Base-by-base conservation (phyloP, 2,888 invertebrate species). In the Torymus aiolomorphi region DNA sequence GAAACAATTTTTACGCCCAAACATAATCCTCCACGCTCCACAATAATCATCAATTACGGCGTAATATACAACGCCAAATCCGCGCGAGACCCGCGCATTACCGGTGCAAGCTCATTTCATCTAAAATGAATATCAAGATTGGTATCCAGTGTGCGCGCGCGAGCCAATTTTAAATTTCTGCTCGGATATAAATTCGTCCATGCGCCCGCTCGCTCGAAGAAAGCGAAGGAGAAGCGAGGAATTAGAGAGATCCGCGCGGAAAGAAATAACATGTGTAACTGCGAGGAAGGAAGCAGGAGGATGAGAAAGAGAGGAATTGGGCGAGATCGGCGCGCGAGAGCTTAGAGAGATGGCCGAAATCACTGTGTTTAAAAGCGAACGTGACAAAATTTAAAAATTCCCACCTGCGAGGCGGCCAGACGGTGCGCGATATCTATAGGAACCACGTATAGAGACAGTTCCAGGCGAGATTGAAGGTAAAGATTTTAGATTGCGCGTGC, bases 291-390 rank as follows among this genome's bases (percentile, higher is more conserved):
- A 76, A 78, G 74, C 74, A 63, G 24, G 71, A 80, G 76, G 52
- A 81, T 82, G 79, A 84, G 84, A 65, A 57, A 77, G 59, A 42
- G 74, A 57, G 31, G 56, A 65, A 65, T 65, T 65, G 20, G 65
- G 80, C 83, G 78, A 84, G 84, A 57, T 71, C 74, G 81, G 76
- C 76, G 56, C 31, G 69, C 70, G 80, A 66, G 66, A 66, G 66
- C 54, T 72, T 76, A 82, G 84, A 83, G 83, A 84, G 82, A 84
- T 84, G 85, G 83, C 86, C 87, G 88, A 89, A 89, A 90, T 89
- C 88, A 90, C 90, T 89, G 89, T 90, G 89, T 90, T 90, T 90
- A 90, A 90, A 88, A 87, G 87, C 88, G 90, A 89, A 90, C 90
- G 90, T 90, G 90, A 90, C 89, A 89, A 89, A 89, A 90, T 90